Percentiles rank a stretch among this genome's conserved stretches.
Evolutionary conservation across 2,113 vertebrate genomes (phyloP).

Genomic region (Phyllostomus discolor): DNA sequence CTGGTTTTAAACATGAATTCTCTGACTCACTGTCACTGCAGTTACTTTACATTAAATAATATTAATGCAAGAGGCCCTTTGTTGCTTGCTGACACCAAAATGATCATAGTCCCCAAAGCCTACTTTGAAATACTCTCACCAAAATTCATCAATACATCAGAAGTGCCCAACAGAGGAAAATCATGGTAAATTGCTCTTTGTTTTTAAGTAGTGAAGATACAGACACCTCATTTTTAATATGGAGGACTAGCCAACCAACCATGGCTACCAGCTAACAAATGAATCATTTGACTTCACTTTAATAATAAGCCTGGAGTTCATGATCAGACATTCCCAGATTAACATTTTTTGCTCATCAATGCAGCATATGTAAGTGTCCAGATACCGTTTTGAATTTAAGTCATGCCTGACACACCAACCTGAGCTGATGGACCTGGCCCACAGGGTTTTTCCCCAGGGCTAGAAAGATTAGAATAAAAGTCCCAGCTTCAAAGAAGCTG

Average conservation of each 20-base stretch:
- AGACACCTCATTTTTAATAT: slow-evolving; percentile 10
- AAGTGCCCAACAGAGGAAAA: background rate
- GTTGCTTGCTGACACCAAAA: slow-evolving; percentile 48
- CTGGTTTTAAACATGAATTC: slow-evolving; percentile 71
- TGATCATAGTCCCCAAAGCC: slow-evolving; percentile 13
- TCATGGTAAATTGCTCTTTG: background rate
- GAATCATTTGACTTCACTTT: background rate
- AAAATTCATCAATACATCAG: slow-evolving; percentile 4
- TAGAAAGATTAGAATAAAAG: slow-evolving; percentile 5
- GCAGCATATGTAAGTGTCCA: background rate
- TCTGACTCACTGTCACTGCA: slow-evolving; percentile 66
- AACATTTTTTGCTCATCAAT: background rate
- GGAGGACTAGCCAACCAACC: background rate
- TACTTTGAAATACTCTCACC: background rate
- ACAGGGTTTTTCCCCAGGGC: background rate
- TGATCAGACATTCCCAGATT: background rate
- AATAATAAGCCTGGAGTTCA: background rate
- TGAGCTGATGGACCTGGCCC: background rate
- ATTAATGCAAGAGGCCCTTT: slow-evolving; percentile 61
- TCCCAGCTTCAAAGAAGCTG: background rate
- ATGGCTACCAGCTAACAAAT: background rate
- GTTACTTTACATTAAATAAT: slow-evolving; percentile 74
- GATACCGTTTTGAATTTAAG: background rate
- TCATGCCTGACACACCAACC: background rate
- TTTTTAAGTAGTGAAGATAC: background rate